Percentiles rank a stretch among this genome's conserved stretches.
Evolutionary conservation across 2,797 vertebrate species (phyloP).

Genomic region (Menidia menidia): DNA sequence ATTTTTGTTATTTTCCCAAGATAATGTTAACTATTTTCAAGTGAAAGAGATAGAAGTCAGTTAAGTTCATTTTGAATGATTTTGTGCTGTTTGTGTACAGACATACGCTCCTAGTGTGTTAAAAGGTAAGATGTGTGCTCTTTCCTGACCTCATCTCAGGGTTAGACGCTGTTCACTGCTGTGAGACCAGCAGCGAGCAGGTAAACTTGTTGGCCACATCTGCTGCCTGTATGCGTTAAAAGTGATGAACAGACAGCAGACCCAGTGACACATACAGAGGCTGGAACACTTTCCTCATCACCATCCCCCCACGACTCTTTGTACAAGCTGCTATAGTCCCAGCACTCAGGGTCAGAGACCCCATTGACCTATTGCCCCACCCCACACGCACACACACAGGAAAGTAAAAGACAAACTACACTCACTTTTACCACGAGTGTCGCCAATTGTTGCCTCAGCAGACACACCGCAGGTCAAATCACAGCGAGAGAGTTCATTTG

Average conservation of each 20-base stretch:
- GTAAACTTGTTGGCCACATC: neutral
- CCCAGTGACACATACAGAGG: constrained; percentile 22
- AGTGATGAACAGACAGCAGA: constrained; percentile 7
- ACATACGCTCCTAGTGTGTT: too few species aligned
- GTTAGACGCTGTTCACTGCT: constrained; percentile 1
- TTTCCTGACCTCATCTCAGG: neutral
- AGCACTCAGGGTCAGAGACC: constrained; percentile 40
- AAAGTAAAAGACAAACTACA: constrained; percentile 59
- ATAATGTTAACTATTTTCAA: neutral
- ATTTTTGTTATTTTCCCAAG: too few species aligned
- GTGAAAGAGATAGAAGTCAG: neutral
- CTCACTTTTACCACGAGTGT: constrained; percentile 15
- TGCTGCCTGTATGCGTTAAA: constrained; percentile 7
- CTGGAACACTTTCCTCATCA: constrained; percentile 34
- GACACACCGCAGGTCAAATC: constrained; percentile 10
- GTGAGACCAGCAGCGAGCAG: neutral
- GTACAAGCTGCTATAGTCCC: constrained; percentile 49
- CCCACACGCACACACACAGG: neutral
- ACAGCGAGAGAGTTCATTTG: neutral
- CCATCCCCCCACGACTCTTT: constrained; percentile 52
- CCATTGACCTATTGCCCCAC: constrained; percentile 32
- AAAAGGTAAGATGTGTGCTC: neutral
- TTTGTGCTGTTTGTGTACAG: neutral
- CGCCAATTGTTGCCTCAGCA: constrained; percentile 5
- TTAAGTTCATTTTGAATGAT: neutral